Evolutionary conservation across 1,140 invertebrate genomes (phyloP), one percentile per base, ranked within the genome.

Genomic region (Tenebrio molitor): DNA sequence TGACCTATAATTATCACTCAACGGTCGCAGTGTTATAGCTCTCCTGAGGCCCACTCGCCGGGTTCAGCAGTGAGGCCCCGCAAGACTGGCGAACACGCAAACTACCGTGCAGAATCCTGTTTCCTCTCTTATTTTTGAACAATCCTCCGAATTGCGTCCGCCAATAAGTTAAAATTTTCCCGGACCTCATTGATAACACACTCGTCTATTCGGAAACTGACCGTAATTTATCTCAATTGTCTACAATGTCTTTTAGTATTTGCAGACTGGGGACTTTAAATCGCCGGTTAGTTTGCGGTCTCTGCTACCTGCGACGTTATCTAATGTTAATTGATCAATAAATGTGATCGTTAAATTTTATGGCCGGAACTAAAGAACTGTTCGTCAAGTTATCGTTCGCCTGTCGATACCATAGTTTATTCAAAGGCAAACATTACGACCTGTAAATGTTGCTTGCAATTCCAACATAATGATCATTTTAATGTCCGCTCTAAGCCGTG

Each of bases 1-100:
- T 81, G 80, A 81, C 77, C 77, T 75, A 76, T 80, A 81, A 81
- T 81, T 81, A 81, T 81, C 79, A 80, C 79, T 81, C 78, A 81
- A 78, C 78, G 77, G 76, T 78, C 77, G 71, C 71, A 64, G 70
- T 62, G 77, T 81, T 81, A 81, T 80, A 78, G 80, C 72, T 53
- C 80, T 73, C 80, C 17, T n/a, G 77, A 74, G 80, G 75, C 67
- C 34, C 71, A 74, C 76, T 73, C 69, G 69, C 64, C 39, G 68
- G 41, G 74, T 58, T 67, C 64, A 8, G 16, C 33, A 16, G n/a
- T 23, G n/a, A 58, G 34, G 50, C 46, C 41, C 70, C 73, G 21
- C 68, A 70, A 69, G 66, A 33, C 41, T 19, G 10, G 12, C 34
- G 10, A 25, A 69, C 76, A 78, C 75, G 78, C 76, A 63, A 79